Conservation (phyloP, 30 jellyfish, hydroid and myxozoan species). For the Rhopilema esculentum region DNA sequence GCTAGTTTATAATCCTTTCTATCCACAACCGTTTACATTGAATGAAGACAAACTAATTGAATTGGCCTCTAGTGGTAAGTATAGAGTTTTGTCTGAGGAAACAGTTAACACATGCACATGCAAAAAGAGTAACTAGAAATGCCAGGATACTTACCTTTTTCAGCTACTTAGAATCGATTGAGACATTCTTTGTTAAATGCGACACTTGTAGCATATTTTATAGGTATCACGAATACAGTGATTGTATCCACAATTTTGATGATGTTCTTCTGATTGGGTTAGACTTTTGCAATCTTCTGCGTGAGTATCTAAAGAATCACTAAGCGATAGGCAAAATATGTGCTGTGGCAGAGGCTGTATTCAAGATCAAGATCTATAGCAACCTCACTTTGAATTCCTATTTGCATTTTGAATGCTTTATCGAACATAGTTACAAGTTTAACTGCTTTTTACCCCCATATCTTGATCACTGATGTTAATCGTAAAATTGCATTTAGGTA, state of each 20-base stretch:
- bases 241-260: slow-evolving; percentile 66
- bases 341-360: background rate
- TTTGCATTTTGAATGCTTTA: slow-evolving; percentile 39
- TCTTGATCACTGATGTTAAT: slow-evolving; percentile 66
- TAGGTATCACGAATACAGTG: slow-evolving; percentile 65
- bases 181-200: slow-evolving; percentile 44
- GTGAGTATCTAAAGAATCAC: slow-evolving; percentile 29
- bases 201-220: slow-evolving; percentile 38
- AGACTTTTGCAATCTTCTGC: slow-evolving; percentile 39
- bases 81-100: slow-evolving; percentile 15
- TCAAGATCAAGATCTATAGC: background rate
- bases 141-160: background rate
- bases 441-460: slow-evolving; percentile 50
- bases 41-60: background rate
- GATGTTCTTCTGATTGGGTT: slow-evolving; percentile 52
- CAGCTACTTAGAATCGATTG: slow-evolving; percentile 19
- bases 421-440: slow-evolving; percentile 26
- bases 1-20: slow-evolving; percentile 17
- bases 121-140: background rate
- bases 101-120: slow-evolving; percentile 21
- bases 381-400: slow-evolving; percentile 6
- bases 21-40: slow-evolving; percentile 1
- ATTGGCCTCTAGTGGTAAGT: slow-evolving; percentile 13
- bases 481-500: slow-evolving; percentile 62
- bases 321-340: slow-evolving; percentile 44